Evolutionary conservation across 1,140 invertebrate species (phyloP), one percentile per base, ranked within the genome.

Genomic region (Drosophila setifemur): DNA sequence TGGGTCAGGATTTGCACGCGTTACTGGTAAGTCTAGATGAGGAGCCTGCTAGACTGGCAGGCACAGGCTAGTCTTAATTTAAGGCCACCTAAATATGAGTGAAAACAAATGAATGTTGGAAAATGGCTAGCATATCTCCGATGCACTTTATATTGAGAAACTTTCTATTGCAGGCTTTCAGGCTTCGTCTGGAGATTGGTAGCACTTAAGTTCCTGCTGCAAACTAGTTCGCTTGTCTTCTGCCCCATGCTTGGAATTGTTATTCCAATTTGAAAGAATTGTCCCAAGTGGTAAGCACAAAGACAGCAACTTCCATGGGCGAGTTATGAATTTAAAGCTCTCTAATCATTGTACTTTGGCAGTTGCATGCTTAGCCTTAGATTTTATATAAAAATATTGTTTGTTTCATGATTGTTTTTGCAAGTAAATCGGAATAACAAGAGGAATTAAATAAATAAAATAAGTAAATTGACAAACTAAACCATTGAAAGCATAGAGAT

Each of bases 211-310:
- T 61, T 75, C 48, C 73, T 19, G 53, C 23, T 44, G 53, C 39
- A 45, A 47, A 63, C 39, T n/a, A 63, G 61, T 31, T 19, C 29
- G 31, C 16, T 28, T 49, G 42, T 29, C 64, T 14, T 23, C 8
- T 39, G 6, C 48, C n/a, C n/a, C n/a, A n/a, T 48, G n/a, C 28
- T 16, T 31, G 48, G 21, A 35, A 68, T 82, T 77, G 68, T 58
- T 64, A 64, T 83, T 73, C 29, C 68, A 58, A 82, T 77, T 83
- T 58, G 54, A 42, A 37, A 73, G 55, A 77, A 54, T 73, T 68
- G 23, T 53, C 54, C 49, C 49, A 35, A 33, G 52, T 68, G 66
- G 44, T 31, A n/a, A 39, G 37, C 28, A 29, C 16, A 19, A 11
- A 28, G 7, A 35, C 31, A 40, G 44, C 44, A 44, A 47, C 33